Base-by-base conservation (phyloP, 2,113 vertebrate species). In the Sebastes schlegelii region DNA sequence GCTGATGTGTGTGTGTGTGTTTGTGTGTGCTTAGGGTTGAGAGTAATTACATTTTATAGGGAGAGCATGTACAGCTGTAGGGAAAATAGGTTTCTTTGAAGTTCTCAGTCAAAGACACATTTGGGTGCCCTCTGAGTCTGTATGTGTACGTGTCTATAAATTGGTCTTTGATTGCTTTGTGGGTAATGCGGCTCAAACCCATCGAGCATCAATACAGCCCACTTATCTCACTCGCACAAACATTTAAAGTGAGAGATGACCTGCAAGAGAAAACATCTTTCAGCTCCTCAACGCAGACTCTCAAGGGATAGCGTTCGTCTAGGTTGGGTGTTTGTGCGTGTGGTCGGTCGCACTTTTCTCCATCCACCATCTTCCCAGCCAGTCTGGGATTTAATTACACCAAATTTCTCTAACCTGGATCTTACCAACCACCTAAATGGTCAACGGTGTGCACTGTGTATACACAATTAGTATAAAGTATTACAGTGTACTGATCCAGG, bases 121-220 rank as follows among this genome's bases (percentile, higher is more conserved):
- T 80, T 61, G 26, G 61, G 52, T 73, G 11, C 49, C n/a, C 13
- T 79, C 26, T 63, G 64, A 72, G 21, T 43, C 17, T 48, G 42
- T 19, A 4, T 64, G 52, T 43, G 21, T 26, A 65, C 10, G 14
- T 72, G 40, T 77, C 48, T 58, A 43, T 77, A 67, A 84, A 86
- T 65, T 70, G 76, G 48, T 68, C 61, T 77, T 76, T 66, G 80
- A 86, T 84, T 70, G 54, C 21, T 87, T 77, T 78, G 46, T 48
- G 48, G 34, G 66, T 23, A 46, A 79, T 26, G 42, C 11, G 23
- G 40, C n/a, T 66, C 49, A 34, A 43, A 58, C 66, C 42, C 40
- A 66, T 72, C 51, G 19, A 19, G 19, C 69, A 61, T 40, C 66
- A 62, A 60, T 61, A 69, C 23, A 21, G 26, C 21, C 23, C 64